phyloP scores from a whole-genome alignment of 2,113 vertebrate species.

The Podocnemis expansa region DNA sequence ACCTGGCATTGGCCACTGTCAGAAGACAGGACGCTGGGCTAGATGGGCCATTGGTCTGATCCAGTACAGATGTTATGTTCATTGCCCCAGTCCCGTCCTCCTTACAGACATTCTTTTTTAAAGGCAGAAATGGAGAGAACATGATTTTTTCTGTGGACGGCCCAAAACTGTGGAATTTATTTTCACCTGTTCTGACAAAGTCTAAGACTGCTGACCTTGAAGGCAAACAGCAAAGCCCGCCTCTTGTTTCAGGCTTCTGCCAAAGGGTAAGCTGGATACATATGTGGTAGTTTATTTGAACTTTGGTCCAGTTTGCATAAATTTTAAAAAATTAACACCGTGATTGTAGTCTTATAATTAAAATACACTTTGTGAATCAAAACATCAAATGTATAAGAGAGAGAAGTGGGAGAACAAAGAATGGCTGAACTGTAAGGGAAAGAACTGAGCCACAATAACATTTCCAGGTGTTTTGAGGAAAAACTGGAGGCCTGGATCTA shows the following conservation, averaged over 20 bases:
- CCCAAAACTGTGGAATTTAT: background rate
- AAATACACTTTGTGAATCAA: background rate
- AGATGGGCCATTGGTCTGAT: no score
- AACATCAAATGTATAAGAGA: background rate
- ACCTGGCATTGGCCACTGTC: no score
- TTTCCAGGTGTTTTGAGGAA: background rate
- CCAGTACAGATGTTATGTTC: no score
- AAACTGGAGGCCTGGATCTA: background rate
- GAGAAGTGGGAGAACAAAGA: background rate
- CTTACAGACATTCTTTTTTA: background rate
- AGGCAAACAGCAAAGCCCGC: background rate
- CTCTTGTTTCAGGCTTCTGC: background rate
- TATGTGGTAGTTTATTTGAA: background rate
- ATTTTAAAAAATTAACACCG: background rate
- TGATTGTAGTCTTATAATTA: background rate
- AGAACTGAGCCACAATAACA: background rate
- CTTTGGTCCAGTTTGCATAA: background rate
- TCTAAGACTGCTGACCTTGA: background rate
- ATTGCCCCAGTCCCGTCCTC: background rate
- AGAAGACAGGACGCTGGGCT: no score
- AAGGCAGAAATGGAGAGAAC: background rate
- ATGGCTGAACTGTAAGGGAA: background rate
- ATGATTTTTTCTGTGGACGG: background rate
- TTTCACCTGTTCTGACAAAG: background rate
- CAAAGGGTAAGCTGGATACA: background rate